A percentile compares a stretch with the other conserved stretches of the same genome.
Evolutionary conservation across 2,797 vertebrate genomes (phyloP).

Genomic region (Nothura maculosa): DNA sequence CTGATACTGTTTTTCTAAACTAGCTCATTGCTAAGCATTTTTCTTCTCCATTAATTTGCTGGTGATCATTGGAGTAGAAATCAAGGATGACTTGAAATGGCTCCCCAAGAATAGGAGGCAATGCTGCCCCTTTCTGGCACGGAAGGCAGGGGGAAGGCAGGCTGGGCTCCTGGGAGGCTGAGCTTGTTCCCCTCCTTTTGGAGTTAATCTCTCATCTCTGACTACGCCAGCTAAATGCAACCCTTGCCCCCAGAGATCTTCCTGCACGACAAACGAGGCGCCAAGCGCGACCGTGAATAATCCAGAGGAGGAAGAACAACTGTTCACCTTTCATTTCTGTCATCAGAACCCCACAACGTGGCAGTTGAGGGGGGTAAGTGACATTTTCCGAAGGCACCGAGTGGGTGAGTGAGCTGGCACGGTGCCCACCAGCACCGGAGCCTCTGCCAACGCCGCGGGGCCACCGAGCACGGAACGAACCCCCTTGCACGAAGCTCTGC

Average conservation of each 20-base stretch:
- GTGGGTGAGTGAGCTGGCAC: conserved; percentile 24
- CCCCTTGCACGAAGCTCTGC: not conserved
- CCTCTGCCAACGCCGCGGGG: not conserved
- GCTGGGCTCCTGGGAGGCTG: not conserved
- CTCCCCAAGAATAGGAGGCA: not conserved
- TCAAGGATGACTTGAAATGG: not conserved
- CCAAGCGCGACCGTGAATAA: conserved; percentile 24
- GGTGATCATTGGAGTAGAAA: not conserved
- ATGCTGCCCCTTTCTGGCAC: not conserved
- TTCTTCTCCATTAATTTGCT: not conserved
- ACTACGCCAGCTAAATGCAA: conserved; percentile 27
- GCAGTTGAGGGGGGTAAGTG: conserved; percentile 32
- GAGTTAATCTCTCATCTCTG: conserved; percentile 23
- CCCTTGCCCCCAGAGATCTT: not conserved
- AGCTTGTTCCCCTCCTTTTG: not conserved
- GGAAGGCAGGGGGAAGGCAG: not conserved
- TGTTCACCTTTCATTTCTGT: conserved; percentile 59
- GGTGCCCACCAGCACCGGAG: conserved; percentile 53
- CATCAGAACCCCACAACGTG: not conserved
- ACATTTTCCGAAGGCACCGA: conserved; percentile 60
- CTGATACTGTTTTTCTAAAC: not conserved
- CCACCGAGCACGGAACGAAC: not conserved
- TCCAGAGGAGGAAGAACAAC: conserved; percentile 58
- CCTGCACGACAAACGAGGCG: not conserved
- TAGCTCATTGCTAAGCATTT: not conserved